Percentiles rank a stretch among this genome's conserved stretches.
Evolutionary conservation across 2,113 vertebrate genomes (phyloP).

Genomic region (Labeo catla): DNA sequence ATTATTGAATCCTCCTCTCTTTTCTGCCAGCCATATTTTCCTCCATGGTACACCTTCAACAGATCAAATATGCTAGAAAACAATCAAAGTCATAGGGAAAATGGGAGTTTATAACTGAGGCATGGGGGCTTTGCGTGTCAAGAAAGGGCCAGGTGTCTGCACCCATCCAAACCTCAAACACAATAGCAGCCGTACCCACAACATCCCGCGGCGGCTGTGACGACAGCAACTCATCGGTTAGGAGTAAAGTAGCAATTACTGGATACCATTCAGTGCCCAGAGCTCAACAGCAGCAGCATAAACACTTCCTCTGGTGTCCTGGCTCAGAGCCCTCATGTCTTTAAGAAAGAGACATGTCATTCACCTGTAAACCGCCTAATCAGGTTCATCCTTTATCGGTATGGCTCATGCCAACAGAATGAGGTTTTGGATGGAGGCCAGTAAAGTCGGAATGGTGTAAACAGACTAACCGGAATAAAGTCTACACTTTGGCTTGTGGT

Average conservation of each 20-base stretch:
- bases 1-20: constrained; percentile 67
- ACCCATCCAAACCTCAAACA: constrained; percentile 58
- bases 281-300: constrained; percentile 15
- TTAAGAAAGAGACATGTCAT: constrained; percentile 30
- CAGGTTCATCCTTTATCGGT: constrained; percentile 56
- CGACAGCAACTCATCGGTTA: constrained; percentile 44
- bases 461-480: constrained; percentile 56
- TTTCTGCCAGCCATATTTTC: constrained; percentile 55
- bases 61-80: constrained; percentile 64
- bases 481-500: constrained; percentile 64
- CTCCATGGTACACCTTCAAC: constrained; percentile 58
- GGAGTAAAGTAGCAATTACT: constrained; percentile 51
- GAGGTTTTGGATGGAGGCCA: constrained; percentile 37
- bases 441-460: constrained; percentile 12
- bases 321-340: neutral
- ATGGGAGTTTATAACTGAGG: constrained; percentile 24
- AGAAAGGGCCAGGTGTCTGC: constrained; percentile 70
- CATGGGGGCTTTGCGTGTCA: constrained; percentile 62
- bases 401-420: constrained; percentile 11
- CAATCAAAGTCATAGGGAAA: constrained; percentile 42
- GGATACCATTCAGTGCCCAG: constrained; percentile 30
- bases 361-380: constrained; percentile 65
- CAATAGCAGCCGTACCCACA: constrained; percentile 59
- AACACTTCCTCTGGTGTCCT: constrained; percentile 8
- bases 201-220: constrained; percentile 54